Percentiles rank a stretch among this genome's conserved stretches.
These are phyloP conservation scores for Scelioninae gen. 1 DNA, from an alignment of 2,888 invertebrate genomes.

Conservation along the genomic window DNA sequence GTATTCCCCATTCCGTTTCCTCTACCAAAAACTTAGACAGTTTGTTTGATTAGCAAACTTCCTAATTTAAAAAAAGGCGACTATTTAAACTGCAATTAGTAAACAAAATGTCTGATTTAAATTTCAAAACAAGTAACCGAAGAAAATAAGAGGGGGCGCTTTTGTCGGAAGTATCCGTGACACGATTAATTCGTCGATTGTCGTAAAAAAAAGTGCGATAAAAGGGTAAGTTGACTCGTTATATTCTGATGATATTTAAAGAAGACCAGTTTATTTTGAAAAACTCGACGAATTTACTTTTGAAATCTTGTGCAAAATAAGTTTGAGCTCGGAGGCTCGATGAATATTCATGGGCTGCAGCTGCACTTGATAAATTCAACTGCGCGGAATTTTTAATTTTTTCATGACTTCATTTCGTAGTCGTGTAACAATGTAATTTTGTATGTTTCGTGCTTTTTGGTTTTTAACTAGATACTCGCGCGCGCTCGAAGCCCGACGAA, in stretches of 20 bases:
- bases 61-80: background rate
- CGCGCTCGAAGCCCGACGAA: slow-evolving; percentile 51
- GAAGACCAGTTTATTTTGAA: slow-evolving; percentile 54
- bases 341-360: slow-evolving; percentile 63
- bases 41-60: slow-evolving; percentile 4
- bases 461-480: slow-evolving; percentile 63
- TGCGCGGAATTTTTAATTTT: slow-evolving; percentile 68
- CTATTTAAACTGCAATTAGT: background rate
- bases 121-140: background rate
- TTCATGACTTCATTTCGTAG: slow-evolving; percentile 65
- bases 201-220: slow-evolving; percentile 13
- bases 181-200: slow-evolving; percentile 6
- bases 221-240: slow-evolving; percentile 40
- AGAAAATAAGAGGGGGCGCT: background rate
- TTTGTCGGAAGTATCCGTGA: background rate
- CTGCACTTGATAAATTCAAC: slow-evolving; percentile 67
- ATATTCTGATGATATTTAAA: slow-evolving; percentile 32
- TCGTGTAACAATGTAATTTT: slow-evolving; percentile 67
- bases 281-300: slow-evolving; percentile 58
- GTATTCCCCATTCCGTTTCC: background rate
- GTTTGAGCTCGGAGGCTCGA: slow-evolving; percentile 31
- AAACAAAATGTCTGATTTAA: background rate
- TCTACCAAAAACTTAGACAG: background rate
- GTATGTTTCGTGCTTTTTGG: slow-evolving; percentile 66
- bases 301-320: slow-evolving; percentile 63